Evolutionary conservation across 2,888 invertebrate genomes (phyloP), one percentile per base, ranked within the genome.

Genomic region (Steinernema scapterisci): DNA sequence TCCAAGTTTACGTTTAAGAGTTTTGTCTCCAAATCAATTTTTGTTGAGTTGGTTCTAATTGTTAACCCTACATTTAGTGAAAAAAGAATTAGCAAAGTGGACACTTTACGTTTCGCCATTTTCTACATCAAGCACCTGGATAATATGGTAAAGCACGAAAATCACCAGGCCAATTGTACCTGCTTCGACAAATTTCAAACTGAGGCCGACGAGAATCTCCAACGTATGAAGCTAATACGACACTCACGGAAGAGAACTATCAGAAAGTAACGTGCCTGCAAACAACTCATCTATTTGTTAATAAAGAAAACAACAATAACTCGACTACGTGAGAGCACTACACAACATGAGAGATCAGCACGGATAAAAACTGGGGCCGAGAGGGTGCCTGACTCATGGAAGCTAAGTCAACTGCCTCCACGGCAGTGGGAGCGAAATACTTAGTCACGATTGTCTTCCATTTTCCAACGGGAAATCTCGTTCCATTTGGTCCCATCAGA

Each of bases 41-140:
- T n/a, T n/a, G n/a, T n/a, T n/a, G n/a, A n/a, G n/a, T n/a, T n/a
- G n/a, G n/a, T n/a, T n/a, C n/a, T n/a, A n/a, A n/a, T n/a, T n/a
- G n/a, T n/a, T n/a, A n/a, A n/a, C n/a, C 11, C 19, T 51, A 63
- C 23, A 79, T 84, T 71, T 77, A 86, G 85, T n/a, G 86, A 86
- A 31, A 85, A 84, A 71, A 79, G 88, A 23, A 81, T 88, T 71
- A 88, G 88, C 77, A 88, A 88, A 80, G 88, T 88, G 51, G 88
- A 88, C 79, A 88, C 88, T 0, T 79, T 88, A n/a, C 83, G 87
- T 9, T 78, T 87, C 21, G 88, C 88, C 16, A 88, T 88, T 48
- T 78, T 84, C 13, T 88, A 88, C 78, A 88, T 88, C n/a, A 79
- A 77, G 21, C 87, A 88, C 73, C 75, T 88, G 51, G 84, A 87